phyloP scores from a whole-genome alignment of 2,113 vertebrate genomes.

The Nanger granti region DNA sequence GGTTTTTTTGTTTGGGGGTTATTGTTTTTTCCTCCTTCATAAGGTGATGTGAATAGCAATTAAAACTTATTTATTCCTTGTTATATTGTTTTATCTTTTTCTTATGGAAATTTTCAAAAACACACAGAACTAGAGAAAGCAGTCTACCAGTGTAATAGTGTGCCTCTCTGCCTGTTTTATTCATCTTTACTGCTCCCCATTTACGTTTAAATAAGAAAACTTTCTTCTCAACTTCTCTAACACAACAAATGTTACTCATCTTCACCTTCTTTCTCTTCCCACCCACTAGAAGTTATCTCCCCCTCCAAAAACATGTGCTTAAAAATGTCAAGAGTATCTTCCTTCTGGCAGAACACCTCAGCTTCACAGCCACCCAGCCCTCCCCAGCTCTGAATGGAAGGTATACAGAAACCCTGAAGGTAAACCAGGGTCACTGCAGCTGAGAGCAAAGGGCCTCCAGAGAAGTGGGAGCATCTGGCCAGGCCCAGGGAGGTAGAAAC shows the following conservation, averaged over 20 bases:
- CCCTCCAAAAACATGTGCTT: background rate
- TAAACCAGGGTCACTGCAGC: background rate
- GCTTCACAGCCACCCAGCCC: too few species aligned
- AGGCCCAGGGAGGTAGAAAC: background rate
- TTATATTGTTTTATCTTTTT: background rate
- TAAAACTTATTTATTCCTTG: background rate
- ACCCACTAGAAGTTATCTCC: background rate
- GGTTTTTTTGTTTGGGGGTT: background rate
- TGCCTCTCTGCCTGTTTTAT: background rate
- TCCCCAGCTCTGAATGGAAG: background rate
- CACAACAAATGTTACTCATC: background rate
- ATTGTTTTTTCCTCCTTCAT: background rate
- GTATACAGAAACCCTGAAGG: background rate
- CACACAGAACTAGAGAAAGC: background rate
- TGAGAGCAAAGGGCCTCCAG: background rate
- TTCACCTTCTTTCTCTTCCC: background rate
- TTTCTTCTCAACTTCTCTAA: background rate
- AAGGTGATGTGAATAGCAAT: background rate
- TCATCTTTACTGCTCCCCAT: background rate
- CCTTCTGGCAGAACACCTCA: background rate
- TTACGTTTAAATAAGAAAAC: background rate
- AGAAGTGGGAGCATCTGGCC: background rate
- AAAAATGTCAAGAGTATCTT: background rate
- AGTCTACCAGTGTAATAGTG: background rate
- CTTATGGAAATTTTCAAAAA: background rate